Evolutionary conservation across 2,888 invertebrate species (phyloP).

Genomic region (Cordilura impudica): DNA sequence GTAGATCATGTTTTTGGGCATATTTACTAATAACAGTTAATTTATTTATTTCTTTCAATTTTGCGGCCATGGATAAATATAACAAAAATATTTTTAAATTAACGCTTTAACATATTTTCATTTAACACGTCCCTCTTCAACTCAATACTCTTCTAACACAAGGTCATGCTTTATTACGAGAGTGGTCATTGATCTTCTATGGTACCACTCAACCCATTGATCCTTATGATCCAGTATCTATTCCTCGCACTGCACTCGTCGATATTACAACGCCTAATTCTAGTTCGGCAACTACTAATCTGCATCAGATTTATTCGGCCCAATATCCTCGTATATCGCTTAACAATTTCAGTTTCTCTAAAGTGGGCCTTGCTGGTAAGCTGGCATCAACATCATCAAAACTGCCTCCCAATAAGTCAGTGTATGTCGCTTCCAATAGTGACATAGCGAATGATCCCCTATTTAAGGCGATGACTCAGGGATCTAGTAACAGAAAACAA

Average conservation of each 20-base stretch:
- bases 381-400: slow-evolving; percentile 65
- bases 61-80: slow-evolving; percentile 45
- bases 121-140: background rate
- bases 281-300: slow-evolving; percentile 70
- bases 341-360: slow-evolving; percentile 69
- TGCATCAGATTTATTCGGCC: slow-evolving; percentile 76
- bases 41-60: slow-evolving; percentile 61
- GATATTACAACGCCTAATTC: slow-evolving; percentile 74
- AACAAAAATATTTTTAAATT: slow-evolving; percentile 36
- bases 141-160: slow-evolving; percentile 4
- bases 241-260: slow-evolving; percentile 69
- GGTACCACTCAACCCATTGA: slow-evolving; percentile 86
- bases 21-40: background rate
- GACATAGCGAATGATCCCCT: slow-evolving; percentile 67
- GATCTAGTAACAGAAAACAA: slow-evolving; percentile 53
- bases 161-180: slow-evolving; percentile 93
- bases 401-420: slow-evolving; percentile 69
- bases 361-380: slow-evolving; percentile 58
- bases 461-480: slow-evolving; percentile 53
- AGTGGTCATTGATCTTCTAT: slow-evolving; percentile 95
- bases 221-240: slow-evolving; percentile 82
- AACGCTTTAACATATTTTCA: slow-evolving; percentile 2
- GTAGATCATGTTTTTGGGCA: slow-evolving; percentile 30
- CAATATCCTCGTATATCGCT: slow-evolving; percentile 75
- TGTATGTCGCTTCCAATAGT: slow-evolving; percentile 64